Base-by-base conservation (phyloP, 2,888 invertebrate species). In the Drepanosiphum platanoidis region DNA sequence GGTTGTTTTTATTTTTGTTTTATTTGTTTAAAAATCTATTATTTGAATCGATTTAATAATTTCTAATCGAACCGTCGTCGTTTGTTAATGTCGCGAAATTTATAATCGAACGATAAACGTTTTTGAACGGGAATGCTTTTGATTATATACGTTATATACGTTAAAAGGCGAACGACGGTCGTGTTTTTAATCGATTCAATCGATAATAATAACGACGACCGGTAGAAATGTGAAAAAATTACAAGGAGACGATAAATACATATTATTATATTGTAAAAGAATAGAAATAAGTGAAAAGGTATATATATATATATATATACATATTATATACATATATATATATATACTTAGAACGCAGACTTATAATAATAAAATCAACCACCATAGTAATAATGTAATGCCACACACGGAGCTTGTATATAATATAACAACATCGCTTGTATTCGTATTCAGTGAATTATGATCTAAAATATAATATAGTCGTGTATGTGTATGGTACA, bases 291-390 rank as follows among this genome's bases (percentile, higher is more conserved):
- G 61, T 71, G 42, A 58, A 80, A n/a, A n/a, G n/a, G n/a, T n/a
- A n/a, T n/a, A n/a, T n/a, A n/a, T n/a, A n/a, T n/a, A 46, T 30
- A 22, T 32, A 61, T 32, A 61, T 61, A 61, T 52, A 52, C 22
- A 18, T 52, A 22, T 11, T 52, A n/a, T 39, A 72, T 61, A 82
- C 30, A 32, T 30, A 46, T 68, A n/a, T n/a, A n/a, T n/a, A n/a
- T n/a, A n/a, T n/a, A n/a, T n/a, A n/a, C n/a, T n/a, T n/a, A 71
- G 39, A 72, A 81, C 30, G 30, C 39, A 61, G 71, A 64, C 64
- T 46, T 70, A 83, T 74, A 64, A 79, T 83, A 83, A 83, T 82
- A 72, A 82, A 72, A 82, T 82, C 81, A 82, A 83, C 83, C 74
- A 83, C 83, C 74, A 27, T 74, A 82, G 42, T 64, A 83, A 75